Evolutionary conservation across 2,888 invertebrate species (phyloP).

Genomic region (Zaprionus obscuricornis): DNA sequence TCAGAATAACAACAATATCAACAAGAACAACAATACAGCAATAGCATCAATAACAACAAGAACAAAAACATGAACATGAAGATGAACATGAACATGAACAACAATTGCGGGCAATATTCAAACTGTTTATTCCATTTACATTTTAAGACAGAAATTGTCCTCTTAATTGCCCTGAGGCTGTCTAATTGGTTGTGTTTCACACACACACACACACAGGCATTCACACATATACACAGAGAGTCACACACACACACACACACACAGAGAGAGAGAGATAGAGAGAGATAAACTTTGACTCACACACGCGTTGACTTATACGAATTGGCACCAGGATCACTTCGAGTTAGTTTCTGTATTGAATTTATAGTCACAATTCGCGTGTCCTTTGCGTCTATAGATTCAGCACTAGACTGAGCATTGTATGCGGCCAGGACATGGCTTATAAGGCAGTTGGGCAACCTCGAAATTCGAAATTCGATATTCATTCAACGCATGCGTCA

Average conservation of each 20-base stretch:
- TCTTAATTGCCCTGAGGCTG: conserved; percentile 32
- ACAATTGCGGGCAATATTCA: conserved; percentile 9
- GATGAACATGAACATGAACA: too few relatives aligned
- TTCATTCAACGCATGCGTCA: conserved; percentile 45
- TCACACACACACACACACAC: conserved; percentile 1
- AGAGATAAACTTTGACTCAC: too few relatives aligned
- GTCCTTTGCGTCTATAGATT: conserved; percentile 68
- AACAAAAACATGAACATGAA: neutral
- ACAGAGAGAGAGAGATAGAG: too few relatives aligned
- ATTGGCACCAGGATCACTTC: conserved; percentile 51
- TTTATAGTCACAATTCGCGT: conserved; percentile 38
- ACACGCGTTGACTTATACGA: neutral
- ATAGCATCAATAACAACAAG: conserved; percentile 4
- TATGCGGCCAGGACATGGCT: conserved; percentile 66
- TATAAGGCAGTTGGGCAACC: conserved; percentile 38
- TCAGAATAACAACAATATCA: neutral
- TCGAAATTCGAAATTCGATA: conserved; percentile 67
- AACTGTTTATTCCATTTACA: conserved; percentile 23
- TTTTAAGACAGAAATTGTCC: conserved; percentile 23
- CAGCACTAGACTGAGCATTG: conserved; percentile 76
- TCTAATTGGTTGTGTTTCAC: conserved; percentile 30
- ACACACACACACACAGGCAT: neutral
- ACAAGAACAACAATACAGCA: conserved; percentile 2
- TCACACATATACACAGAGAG: neutral
- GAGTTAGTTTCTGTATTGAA: conserved; percentile 27